Evolutionary conservation across 2,113 vertebrate genomes (phyloP), one percentile per base, ranked within the genome.

Genomic region (Gymnocephalus cernua): DNA sequence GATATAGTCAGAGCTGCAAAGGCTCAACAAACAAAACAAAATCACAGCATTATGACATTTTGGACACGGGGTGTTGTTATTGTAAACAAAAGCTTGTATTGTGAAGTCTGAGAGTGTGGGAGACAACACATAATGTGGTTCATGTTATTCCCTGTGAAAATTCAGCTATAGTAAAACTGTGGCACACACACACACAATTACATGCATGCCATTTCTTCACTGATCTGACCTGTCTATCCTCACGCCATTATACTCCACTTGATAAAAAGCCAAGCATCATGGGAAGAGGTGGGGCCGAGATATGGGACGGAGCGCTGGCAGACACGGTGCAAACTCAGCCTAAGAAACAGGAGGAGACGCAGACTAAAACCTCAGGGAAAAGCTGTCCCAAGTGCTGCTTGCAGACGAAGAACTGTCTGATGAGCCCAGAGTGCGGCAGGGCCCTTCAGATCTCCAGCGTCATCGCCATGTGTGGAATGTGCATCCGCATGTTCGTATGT

Each of bases 341-440:
- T 16, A 5, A 45, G 38, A 86, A 2, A 0, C 2, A 77, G 1
- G 0, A 41, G 11, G 69, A 72, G 0, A 41, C 4, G 0, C 25
- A 80, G 15, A 50, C 3, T 4, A 71, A 15, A 18, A 73, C 35
- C 23, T 44, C 78, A 0, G n/a, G 21, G 27, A 86, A 71, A 5
- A 72, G 83, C 29, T 95, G 95, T 63, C 83, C 89, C 6, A 79
- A 3, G 41, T 95, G 95, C 85, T 95, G 95, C 89, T 8, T 90
- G 54, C 50, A 53, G 58, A 92, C 92, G 3, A 85, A 73, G 53
- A 61, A 87, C 56, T 95, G 95, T 61, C 77, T 95, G 83, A 95
- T 95, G 95, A 95, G 95, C 51, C 4, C 73, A 0, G 95, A 95
- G 80, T 95, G 95, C 3, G 90, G 93, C n/a, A 66, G 95, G 19